Percentiles rank a stretch among this genome's conserved stretches.
Conservation (phyloP, 2,888 invertebrate genomes). For the Silvanus unidentatus region DNA sequence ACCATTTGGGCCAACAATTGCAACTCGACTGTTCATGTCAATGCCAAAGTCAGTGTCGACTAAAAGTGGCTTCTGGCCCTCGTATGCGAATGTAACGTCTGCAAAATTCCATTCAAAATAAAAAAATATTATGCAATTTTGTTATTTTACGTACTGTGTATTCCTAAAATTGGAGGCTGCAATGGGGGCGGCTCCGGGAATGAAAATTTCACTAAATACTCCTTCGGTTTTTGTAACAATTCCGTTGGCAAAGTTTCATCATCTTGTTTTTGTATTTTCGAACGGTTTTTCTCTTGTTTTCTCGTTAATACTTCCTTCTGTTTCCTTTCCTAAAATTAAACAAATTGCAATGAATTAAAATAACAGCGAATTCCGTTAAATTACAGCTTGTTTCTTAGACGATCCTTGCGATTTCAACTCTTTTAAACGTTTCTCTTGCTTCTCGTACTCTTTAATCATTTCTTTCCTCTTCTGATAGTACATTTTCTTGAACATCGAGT, state of each 20-base stretch:
- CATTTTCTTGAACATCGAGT: constrained; percentile 99
- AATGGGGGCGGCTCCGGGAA: constrained; percentile 96
- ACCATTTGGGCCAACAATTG: constrained; percentile 94
- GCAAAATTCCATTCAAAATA: constrained; percentile 18
- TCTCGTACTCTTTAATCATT: constrained; percentile 94
- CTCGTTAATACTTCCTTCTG: constrained; percentile 86
- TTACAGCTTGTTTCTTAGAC: constrained; percentile 86
- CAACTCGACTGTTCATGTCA: constrained; percentile 81
- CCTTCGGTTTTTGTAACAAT: constrained; percentile 82
- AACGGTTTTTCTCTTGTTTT: constrained; percentile 87
- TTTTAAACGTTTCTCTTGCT: constrained; percentile 93
- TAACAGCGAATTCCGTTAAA: constrained; percentile 23
- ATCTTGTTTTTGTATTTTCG: constrained; percentile 73
- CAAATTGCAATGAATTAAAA: constrained; percentile 2
- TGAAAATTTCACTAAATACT: constrained; percentile 95
- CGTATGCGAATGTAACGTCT: constrained; percentile 84
- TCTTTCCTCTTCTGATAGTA: constrained; percentile 92
- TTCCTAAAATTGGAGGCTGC: constrained; percentile 93
- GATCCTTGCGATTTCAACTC: constrained; percentile 93
- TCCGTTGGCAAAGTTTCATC: constrained; percentile 76
- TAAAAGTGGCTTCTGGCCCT: constrained; percentile 75
- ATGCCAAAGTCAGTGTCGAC: constrained; percentile 91
- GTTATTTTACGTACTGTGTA: constrained; percentile 63
- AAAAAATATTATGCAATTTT: constrained; percentile 2
- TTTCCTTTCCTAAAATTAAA: constrained; percentile 66